phyloP scores from a whole-genome alignment of 2,113 vertebrate species.

The Scalopus aquaticus region DNA sequence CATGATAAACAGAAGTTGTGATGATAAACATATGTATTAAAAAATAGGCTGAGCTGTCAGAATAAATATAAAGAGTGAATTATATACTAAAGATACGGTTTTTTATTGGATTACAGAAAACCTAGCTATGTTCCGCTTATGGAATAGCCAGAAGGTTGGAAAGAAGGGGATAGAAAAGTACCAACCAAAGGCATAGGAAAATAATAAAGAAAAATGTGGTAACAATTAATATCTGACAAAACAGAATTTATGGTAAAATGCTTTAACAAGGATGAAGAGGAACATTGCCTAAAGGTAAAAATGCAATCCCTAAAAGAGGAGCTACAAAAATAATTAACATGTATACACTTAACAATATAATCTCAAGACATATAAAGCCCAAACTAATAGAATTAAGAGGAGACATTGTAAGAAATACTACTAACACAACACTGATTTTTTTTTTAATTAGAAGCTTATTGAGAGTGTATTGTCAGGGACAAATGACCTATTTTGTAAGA shows the following conservation, averaged over 20 bases:
- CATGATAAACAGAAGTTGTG: not conserved
- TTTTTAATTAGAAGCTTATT: not conserved
- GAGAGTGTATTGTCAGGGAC: not conserved
- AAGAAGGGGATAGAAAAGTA: not conserved
- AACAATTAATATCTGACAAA: not conserved
- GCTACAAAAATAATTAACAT: not conserved
- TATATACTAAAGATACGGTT: not conserved
- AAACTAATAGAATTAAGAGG: not conserved
- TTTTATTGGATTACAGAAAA: not conserved
- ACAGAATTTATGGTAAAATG: not conserved
- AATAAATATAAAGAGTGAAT: not conserved
- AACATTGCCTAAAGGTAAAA: not conserved
- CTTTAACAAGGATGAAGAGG: not conserved
- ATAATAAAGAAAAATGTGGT: not conserved
- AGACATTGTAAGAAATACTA: not conserved
- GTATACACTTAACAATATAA: not conserved
- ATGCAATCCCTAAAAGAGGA: not conserved
- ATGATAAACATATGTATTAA: not conserved
- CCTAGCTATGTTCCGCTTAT: not conserved
- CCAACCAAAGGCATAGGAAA: not conserved
- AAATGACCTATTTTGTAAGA: not conserved
- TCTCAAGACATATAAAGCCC: not conserved
- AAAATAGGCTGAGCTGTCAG: not conserved
- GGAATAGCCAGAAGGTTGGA: not conserved
- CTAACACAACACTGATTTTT: not conserved